A percentile compares a stretch with the other conserved stretches of the same genome.
These are phyloP conservation scores for Gasteruption jaculator DNA, from an alignment of 2,888 invertebrate genomes.

Conservation along the genomic window DNA sequence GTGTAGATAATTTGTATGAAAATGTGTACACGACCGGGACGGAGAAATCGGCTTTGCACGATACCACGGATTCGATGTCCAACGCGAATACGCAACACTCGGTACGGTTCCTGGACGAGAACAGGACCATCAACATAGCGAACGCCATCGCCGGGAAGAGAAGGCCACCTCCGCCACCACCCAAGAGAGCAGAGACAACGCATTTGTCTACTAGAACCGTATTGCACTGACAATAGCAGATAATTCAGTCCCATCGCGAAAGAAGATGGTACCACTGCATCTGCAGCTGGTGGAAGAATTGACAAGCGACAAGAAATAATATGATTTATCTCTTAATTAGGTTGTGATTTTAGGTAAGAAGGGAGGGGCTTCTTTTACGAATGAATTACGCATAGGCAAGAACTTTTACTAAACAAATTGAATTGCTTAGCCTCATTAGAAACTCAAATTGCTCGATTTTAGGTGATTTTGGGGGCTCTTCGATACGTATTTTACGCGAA, in stretches of 20 bases:
- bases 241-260: slow-evolving; percentile 40
- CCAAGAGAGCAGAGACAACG: slow-evolving; percentile 84
- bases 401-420: too few relatives aligned
- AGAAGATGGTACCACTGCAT: slow-evolving; percentile 44
- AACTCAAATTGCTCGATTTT: too few relatives aligned
- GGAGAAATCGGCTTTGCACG: slow-evolving; percentile 53
- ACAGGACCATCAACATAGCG: slow-evolving; percentile 45
- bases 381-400: too few relatives aligned
- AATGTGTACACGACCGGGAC: slow-evolving; percentile 61
- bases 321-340: too few relatives aligned
- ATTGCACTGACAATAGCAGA: slow-evolving; percentile 51
- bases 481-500: too few relatives aligned
- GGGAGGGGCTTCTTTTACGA: slow-evolving; percentile 15
- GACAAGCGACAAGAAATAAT: too few relatives aligned
- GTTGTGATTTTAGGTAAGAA: not conserved
- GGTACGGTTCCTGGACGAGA: slow-evolving; percentile 42
- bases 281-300: slow-evolving; percentile 45
- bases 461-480: too few relatives aligned
- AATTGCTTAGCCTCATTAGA: too few relatives aligned
- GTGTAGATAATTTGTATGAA: slow-evolving; percentile 70
- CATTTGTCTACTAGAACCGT: slow-evolving; percentile 63
- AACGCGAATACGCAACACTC: slow-evolving; percentile 36
- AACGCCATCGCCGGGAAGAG: slow-evolving; percentile 57
- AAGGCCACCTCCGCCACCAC: slow-evolving; percentile 85
- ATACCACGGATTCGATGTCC: slow-evolving; percentile 44